Conservation (phyloP, 2,797 vertebrate species). For the Myripristis murdjan region DNA sequence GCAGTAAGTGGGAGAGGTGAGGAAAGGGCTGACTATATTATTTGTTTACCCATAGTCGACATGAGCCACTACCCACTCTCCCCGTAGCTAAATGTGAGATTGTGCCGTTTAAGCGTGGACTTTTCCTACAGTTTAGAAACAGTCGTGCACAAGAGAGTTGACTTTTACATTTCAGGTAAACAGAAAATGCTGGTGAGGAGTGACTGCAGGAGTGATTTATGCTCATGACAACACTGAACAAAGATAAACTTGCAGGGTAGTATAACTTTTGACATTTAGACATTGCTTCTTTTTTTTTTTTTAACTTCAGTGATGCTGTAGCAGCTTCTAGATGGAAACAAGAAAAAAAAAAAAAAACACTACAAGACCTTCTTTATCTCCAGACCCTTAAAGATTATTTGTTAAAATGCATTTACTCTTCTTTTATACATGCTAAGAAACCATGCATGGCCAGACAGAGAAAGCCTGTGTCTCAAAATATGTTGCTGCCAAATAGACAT, state of each 20-base stretch:
- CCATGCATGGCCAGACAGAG: not conserved
- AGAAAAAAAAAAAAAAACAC: no score
- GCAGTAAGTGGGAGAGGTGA: constrained; percentile 38
- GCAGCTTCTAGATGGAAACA: not conserved
- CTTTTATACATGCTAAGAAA: not conserved
- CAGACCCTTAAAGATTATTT: not conserved
- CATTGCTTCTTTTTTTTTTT: not conserved
- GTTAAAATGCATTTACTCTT: not conserved
- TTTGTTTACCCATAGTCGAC: constrained; percentile 43
- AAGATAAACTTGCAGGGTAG: constrained; percentile 16
- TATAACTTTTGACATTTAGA: constrained; percentile 19
- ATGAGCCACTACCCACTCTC: constrained; percentile 12
- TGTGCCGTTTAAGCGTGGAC: constrained; percentile 12
- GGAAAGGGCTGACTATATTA: constrained; percentile 33
- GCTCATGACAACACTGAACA: constrained; percentile 15
- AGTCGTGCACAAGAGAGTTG: not conserved
- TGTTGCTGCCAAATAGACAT: not conserved
- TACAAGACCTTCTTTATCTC: not conserved
- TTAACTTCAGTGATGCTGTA: not conserved
- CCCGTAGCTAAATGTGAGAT: constrained; percentile 11
- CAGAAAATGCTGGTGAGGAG: constrained; percentile 9
- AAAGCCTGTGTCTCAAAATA: not conserved
- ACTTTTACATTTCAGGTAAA: constrained; percentile 19
- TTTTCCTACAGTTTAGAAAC: constrained; percentile 26
- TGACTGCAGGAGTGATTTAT: not conserved